Evolutionary conservation across 2,888 invertebrate genomes (phyloP).

Genomic region (Rugalucina vietnamica): DNA sequence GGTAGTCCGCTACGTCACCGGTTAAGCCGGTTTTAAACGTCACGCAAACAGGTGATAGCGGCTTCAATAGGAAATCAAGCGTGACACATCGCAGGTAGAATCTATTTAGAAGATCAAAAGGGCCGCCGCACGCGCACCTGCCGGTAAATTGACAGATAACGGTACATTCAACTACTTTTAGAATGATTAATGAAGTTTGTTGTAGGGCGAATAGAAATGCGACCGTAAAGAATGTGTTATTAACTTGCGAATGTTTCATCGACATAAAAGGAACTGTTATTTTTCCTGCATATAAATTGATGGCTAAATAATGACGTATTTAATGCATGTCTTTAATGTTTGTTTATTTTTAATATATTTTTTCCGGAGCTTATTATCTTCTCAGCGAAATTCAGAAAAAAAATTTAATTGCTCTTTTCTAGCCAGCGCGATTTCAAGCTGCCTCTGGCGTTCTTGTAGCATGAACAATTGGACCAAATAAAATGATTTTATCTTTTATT

Average conservation of each 20-base stretch:
- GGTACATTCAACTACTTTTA: conserved; percentile 26
- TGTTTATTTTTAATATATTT: background rate
- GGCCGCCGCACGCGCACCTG: conserved; percentile 50
- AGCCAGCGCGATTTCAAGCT: too few species aligned
- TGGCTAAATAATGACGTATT: background rate
- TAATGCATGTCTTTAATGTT: background rate
- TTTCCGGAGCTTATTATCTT: background rate
- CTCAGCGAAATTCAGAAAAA: too few species aligned
- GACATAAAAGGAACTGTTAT: background rate
- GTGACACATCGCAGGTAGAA: conserved; percentile 42
- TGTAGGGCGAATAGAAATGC: background rate
- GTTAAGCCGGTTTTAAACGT: conserved; percentile 17
- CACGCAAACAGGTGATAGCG: conserved; percentile 36
- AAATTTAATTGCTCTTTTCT: too few species aligned
- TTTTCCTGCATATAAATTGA: background rate
- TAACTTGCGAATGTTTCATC: background rate
- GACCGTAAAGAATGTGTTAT: background rate
- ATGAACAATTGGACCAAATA: too few species aligned
- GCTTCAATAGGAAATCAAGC: conserved; percentile 36
- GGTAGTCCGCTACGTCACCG: conserved; percentile 17
- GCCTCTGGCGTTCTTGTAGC: too few species aligned
- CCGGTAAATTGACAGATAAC: conserved; percentile 49
- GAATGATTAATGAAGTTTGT: background rate
- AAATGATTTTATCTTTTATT: too few species aligned
- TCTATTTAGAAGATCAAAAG: conserved; percentile 41